Evolutionary conservation across 2,797 vertebrate species (phyloP).

Genomic region (Sebastes goodei): DNA sequence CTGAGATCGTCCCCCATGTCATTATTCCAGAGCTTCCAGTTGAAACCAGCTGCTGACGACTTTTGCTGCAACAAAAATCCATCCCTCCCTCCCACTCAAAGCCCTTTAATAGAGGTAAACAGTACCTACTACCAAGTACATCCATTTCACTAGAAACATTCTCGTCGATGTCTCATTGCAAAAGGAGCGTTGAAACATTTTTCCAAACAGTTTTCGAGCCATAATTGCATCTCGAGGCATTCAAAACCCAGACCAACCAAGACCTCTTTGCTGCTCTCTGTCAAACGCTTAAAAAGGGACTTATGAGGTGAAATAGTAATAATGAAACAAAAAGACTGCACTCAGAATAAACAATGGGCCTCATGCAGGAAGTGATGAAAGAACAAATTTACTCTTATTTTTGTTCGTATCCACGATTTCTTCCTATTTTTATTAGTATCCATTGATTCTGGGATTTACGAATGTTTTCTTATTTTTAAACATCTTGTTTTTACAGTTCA

Average conservation of each 20-base stretch:
- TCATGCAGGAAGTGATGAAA: no score
- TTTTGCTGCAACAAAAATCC: slow-evolving; percentile 85
- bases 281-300: background rate
- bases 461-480: no score
- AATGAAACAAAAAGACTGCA: background rate
- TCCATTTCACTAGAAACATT: slow-evolving; percentile 37
- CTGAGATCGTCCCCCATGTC: slow-evolving; percentile 82
- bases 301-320: background rate
- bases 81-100: slow-evolving; percentile 63
- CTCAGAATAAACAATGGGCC: background rate
- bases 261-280: background rate
- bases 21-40: slow-evolving; percentile 81
- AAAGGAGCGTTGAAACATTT: slow-evolving; percentile 1
- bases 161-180: slow-evolving; percentile 6
- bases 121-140: slow-evolving; percentile 40
- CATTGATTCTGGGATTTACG: no score
- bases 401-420: no score
- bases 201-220: background rate
- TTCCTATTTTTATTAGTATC: no score
- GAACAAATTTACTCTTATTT: no score
- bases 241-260: background rate
- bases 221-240: background rate
- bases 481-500: no score
- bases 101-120: slow-evolving; percentile 40
- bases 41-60: slow-evolving; percentile 81